These are phyloP conservation scores for Dastarcus helophoroides DNA, from an alignment of 2,888 invertebrate genomes.

Conservation along the genomic window DNA sequence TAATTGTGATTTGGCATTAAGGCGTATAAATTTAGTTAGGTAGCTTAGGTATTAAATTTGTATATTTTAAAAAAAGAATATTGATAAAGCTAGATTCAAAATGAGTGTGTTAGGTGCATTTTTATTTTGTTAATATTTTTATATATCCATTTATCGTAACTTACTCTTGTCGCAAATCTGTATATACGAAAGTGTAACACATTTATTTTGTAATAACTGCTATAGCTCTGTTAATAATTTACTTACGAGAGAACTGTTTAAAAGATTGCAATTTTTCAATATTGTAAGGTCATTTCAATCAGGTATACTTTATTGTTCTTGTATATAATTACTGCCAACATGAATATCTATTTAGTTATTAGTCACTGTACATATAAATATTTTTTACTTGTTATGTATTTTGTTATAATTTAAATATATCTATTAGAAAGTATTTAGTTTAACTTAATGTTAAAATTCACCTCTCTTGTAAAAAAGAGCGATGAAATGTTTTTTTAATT, in stretches of 20 bases:
- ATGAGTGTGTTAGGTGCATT: conserved; percentile 14
- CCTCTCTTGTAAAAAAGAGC: too few species aligned
- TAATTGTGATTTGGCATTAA: neutral
- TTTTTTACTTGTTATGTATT: conserved; percentile 27
- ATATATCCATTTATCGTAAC: too few species aligned
- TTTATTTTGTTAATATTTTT: conserved; percentile 1
- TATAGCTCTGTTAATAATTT: neutral
- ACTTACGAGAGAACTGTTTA: neutral
- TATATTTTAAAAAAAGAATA: neutral
- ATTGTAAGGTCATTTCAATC: conserved; percentile 3
- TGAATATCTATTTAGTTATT: conserved; percentile 8
- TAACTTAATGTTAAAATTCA: conserved; percentile 6
- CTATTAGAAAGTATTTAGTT: conserved; percentile 18
- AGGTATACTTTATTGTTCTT: conserved; percentile 9
- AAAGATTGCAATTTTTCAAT: neutral
- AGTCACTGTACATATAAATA: conserved; percentile 21
- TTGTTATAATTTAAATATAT: conserved; percentile 25
- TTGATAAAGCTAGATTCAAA: too few species aligned
- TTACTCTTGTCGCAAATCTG: too few species aligned
- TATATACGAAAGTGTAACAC: too few species aligned
- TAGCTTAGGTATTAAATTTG: conserved; percentile 12
- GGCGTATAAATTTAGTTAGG: conserved; percentile 12
- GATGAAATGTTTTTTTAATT: too few species aligned
- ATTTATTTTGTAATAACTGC: too few species aligned
- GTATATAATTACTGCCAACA: conserved; percentile 13